Base-by-base conservation (phyloP, 2,113 vertebrate genomes). In the Aplodontia rufa region DNA sequence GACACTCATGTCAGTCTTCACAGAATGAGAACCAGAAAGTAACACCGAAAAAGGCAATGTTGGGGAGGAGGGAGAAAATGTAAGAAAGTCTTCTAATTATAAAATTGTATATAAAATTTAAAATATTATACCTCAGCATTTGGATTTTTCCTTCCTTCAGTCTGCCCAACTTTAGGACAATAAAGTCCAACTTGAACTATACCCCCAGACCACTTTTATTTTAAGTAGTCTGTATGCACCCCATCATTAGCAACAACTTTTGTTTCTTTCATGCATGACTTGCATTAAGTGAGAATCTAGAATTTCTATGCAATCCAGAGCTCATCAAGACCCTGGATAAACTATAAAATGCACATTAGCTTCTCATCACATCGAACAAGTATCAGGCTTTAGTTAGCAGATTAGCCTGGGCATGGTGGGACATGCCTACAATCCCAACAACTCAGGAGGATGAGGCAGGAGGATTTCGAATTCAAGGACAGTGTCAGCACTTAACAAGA, bases 171-270 rank as follows among this genome's bases (percentile, higher is more conserved):
- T 98, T 98, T 97, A 97, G 81, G 97, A 97, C 97, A 97, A 98
- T 96, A 98, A 98, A 98, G 97, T 91, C 87, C 35, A 87, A 95
- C 97, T 97, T 97, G 97, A 97, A 98, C 95, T 95, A 86, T 51
- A 66, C 81, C 19, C 49, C 83, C 95, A 89, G 49, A 35, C 55
- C 68, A 30, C 91, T 60, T 87, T 87, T 92, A 95, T 97, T 98
- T 97, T 95, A 97, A 97, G 94, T 97, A 97, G 75, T 91, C 55
- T 37, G 28, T 8, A 55, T 1, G 45, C 13, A 72, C 20, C 24
- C n/a, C n/a, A 42, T 12, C 40, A 49, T 10, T 47, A 64, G 7
- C 1, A 94, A n/a, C 58, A 94, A 82, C 32, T 90, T 98, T 96
- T 76, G 87, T 97, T 93, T 92, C 89, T 97, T 98, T 97, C 95